These are phyloP conservation scores for Latheticus oryzae DNA, from an alignment of 2,888 invertebrate genomes.

Conservation along the genomic window DNA sequence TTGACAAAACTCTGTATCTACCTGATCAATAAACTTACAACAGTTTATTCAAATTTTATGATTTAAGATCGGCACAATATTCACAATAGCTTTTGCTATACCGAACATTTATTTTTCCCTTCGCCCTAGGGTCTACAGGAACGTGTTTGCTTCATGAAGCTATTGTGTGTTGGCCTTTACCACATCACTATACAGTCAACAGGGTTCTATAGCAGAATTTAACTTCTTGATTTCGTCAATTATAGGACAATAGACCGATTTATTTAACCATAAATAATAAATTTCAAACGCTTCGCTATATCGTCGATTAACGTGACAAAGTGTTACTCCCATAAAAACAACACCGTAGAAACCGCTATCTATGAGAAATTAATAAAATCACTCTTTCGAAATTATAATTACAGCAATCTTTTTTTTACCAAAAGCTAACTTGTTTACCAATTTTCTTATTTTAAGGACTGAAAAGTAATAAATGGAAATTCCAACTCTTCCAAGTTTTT, in stretches of 20 bases:
- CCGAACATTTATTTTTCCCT: conserved; percentile 27
- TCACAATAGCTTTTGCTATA: conserved; percentile 1
- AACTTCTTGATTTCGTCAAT: conserved; percentile 31
- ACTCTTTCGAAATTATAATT: background rate
- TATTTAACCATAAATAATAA: conserved; percentile 33
- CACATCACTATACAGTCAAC: conserved; percentile 23
- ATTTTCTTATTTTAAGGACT: background rate
- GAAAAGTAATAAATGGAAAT: conserved; percentile 14
- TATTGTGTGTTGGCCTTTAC: conserved; percentile 15
- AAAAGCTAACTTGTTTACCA: conserved; percentile 5
- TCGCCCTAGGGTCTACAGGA: background rate
- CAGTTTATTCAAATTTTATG: conserved; percentile 20
- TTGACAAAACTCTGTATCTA: background rate
- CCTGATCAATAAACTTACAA: conserved; percentile 11
- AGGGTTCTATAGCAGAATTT: conserved; percentile 17
- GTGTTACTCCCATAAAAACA: conserved; percentile 22
- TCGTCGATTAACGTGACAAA: conserved; percentile 26
- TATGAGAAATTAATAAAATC: conserved; percentile 18
- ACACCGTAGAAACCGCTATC: conserved; percentile 19
- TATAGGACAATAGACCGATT: conserved; percentile 25
- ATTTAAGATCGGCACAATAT: conserved; percentile 21
- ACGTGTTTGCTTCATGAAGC: conserved; percentile 20
- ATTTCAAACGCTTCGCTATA: conserved; percentile 18
- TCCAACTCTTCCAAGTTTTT: conserved; percentile 6
- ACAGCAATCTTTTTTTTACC: too few species aligned